Evolutionary conservation across 2,888 invertebrate species (phyloP).

Genomic region (Microchrysa polita): DNA sequence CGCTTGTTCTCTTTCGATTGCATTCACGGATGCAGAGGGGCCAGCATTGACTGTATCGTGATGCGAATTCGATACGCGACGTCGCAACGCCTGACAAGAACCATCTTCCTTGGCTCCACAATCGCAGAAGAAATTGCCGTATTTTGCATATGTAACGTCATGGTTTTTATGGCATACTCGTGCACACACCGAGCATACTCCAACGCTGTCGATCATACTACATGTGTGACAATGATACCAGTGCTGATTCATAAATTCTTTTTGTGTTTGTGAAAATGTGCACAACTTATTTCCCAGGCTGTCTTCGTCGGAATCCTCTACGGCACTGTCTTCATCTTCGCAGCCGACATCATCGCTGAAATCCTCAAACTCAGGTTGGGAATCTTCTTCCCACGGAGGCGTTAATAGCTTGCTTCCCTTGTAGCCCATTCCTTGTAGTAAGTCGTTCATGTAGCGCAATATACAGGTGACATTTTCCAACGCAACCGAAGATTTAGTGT

Average conservation of each 20-base stretch:
- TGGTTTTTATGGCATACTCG: slow-evolving; percentile 96
- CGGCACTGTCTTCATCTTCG: slow-evolving; percentile 91
- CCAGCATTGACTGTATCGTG: slow-evolving; percentile 49
- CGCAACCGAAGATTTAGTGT: slow-evolving; percentile 60
- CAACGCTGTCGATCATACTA: slow-evolving; percentile 97
- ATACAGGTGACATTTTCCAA: slow-evolving; percentile 85
- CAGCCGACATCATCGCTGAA: slow-evolving; percentile 89
- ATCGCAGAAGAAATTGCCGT: slow-evolving; percentile 99
- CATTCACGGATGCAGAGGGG: slow-evolving; percentile 41
- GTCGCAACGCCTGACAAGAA: slow-evolving; percentile 71
- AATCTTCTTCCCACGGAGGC: slow-evolving; percentile 84
- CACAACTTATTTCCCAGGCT: slow-evolving; percentile 77
- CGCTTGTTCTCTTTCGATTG: slow-evolving; percentile 59
- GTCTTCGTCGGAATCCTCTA: slow-evolving; percentile 72
- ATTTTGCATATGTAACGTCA: slow-evolving; percentile 96
- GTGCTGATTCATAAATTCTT: slow-evolving; percentile 97
- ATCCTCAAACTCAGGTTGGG: slow-evolving; percentile 78
- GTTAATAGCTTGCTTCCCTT: slow-evolving; percentile 68
- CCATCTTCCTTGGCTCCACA: slow-evolving; percentile 96
- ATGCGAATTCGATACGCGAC: slow-evolving; percentile 55
- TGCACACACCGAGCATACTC: slow-evolving; percentile 97
- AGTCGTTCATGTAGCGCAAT: slow-evolving; percentile 85
- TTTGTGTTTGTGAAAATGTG: slow-evolving; percentile 95
- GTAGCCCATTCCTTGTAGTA: slow-evolving; percentile 61
- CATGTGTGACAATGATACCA: slow-evolving; percentile 99